These are phyloP conservation scores for Leptinotarsa defecta DNA, from an alignment of 1,140 invertebrate genomes.

Conservation along the genomic window DNA sequence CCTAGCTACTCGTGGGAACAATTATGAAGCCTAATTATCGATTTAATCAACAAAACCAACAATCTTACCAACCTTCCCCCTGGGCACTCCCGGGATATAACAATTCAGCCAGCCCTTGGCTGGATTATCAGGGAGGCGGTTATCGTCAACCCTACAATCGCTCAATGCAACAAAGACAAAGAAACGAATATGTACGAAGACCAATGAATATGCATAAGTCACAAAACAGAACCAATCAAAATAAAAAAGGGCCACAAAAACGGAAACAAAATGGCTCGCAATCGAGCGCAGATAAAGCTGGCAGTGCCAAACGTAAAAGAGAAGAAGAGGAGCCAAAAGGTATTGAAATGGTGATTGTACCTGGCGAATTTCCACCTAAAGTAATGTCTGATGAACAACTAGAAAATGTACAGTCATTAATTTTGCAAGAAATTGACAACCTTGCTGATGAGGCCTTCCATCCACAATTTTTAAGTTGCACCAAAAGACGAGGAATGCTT, in stretches of 20 bases:
- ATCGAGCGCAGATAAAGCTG: background rate
- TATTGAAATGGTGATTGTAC: conserved; percentile 18
- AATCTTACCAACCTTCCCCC: conserved; percentile 5
- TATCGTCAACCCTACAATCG: background rate
- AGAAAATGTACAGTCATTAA: background rate
- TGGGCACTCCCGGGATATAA: conserved; percentile 12
- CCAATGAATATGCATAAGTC: background rate
- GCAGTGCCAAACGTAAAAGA: background rate
- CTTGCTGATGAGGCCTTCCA: conserved; percentile 5
- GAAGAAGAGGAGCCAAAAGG: background rate
- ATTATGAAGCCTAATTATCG: conserved; percentile 20
- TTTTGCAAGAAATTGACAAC: conserved; percentile 15
- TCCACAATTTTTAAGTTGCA: conserved; percentile 14
- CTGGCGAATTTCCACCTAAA: conserved; percentile 9
- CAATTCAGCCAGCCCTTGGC: background rate
- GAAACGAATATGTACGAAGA: background rate
- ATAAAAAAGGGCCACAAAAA: conserved; percentile 16
- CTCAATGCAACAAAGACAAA: background rate
- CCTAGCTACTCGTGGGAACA: conserved; percentile 27
- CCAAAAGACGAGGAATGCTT: conserved; percentile 6
- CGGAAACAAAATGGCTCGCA: conserved; percentile 12
- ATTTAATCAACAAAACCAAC: conserved; percentile 9
- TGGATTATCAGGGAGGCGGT: background rate
- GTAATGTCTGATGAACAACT: conserved; percentile 11
- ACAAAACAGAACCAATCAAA: conserved; percentile 1